Percentiles rank a stretch among this genome's conserved stretches.
phyloP scores from a whole-genome alignment of 2,113 vertebrate genomes.

The Poecilia latipinna region DNA sequence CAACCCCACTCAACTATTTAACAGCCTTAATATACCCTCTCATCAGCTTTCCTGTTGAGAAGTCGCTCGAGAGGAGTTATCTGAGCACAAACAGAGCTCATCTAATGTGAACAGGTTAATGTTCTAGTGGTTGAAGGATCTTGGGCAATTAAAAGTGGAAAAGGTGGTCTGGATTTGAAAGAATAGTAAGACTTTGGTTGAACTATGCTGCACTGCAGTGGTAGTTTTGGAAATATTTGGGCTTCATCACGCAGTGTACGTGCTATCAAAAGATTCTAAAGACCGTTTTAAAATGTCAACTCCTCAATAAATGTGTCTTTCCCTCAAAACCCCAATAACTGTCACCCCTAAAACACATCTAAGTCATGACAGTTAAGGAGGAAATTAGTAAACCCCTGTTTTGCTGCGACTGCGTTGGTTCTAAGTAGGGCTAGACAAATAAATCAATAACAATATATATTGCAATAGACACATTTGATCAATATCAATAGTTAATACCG shows the following conservation, averaged over 20 bases:
- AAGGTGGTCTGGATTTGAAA: constrained; percentile 50
- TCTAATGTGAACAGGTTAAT: constrained; percentile 71
- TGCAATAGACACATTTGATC: no score
- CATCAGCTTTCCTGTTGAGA: constrained; percentile 72
- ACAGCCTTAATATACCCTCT: constrained; percentile 79
- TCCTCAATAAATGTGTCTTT: no score
- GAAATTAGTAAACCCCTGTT: no score
- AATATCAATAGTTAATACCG: no score
- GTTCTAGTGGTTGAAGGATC: constrained; percentile 60
- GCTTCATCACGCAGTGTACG: background rate
- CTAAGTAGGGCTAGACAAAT: no score
- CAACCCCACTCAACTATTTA: constrained; percentile 76
- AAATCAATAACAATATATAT: no score
- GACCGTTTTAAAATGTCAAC: no score
- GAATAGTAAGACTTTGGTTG: constrained; percentile 36
- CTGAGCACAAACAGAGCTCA: constrained; percentile 73
- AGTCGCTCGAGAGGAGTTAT: constrained; percentile 72
- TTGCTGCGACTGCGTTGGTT: no score
- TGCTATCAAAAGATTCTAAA: no score
- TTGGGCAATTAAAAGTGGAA: constrained; percentile 62
- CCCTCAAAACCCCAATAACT: no score
- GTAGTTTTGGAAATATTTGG: background rate
- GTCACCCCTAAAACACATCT: no score
- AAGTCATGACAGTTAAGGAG: no score
- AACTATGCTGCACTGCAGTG: constrained; percentile 20